Conservation (phyloP, 2,888 invertebrate genomes). For the Melitaea athalia region DNA sequence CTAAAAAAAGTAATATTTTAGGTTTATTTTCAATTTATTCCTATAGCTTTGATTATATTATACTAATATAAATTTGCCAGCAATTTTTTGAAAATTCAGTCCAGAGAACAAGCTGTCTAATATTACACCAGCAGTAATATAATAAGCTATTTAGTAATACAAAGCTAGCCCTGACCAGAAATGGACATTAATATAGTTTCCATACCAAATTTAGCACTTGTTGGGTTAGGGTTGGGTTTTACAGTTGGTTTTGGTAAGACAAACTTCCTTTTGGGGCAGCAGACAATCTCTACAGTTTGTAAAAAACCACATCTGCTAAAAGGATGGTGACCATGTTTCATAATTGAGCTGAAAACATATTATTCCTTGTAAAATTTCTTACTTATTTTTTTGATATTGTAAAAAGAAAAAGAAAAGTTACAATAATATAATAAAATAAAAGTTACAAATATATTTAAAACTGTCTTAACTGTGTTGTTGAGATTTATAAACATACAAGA, state of each 20-base stretch:
- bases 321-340: constrained; percentile 23
- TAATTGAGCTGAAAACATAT: constrained; percentile 23
- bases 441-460: too few species aligned
- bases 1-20: constrained; percentile 41
- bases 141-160: neutral
- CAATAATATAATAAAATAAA: too few species aligned
- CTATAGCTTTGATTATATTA: too few species aligned
- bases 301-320: constrained; percentile 35
- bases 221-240: constrained; percentile 12
- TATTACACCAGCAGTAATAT: too few species aligned
- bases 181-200: neutral
- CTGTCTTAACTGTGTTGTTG: too few species aligned
- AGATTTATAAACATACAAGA: neutral
- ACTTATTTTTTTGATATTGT: too few species aligned
- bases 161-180: neutral
- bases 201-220: constrained; percentile 38
- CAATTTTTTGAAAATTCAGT: neutral
- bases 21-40: neutral
- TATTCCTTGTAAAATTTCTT: neutral
- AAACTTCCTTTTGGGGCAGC: constrained; percentile 28
- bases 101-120: too few species aligned
- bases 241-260: constrained; percentile 1
- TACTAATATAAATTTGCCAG: too few species aligned
- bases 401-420: too few species aligned
- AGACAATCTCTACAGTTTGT: constrained; percentile 27